These are phyloP conservation scores for Cyclophora albipunctata DNA, from an alignment of 2,888 invertebrate genomes.

Conservation along the genomic window DNA sequence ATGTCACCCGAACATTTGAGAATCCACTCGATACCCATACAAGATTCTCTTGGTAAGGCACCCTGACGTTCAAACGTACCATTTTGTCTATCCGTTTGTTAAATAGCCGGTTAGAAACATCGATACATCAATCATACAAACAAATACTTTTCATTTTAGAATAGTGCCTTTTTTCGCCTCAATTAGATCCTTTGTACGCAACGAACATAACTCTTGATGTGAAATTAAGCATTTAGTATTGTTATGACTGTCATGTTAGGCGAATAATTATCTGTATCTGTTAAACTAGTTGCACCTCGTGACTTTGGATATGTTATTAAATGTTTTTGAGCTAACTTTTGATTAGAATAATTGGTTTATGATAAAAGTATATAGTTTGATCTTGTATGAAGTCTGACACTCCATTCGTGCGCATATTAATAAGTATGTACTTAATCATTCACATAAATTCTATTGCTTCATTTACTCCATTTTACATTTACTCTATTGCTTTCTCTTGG, in stretches of 20 bases:
- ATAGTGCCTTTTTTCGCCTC: constrained; percentile 61
- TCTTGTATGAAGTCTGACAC: too few relatives aligned
- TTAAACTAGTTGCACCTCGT: too few relatives aligned
- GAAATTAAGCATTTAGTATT: constrained; percentile 43
- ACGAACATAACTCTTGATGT: constrained; percentile 47
- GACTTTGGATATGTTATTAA: too few relatives aligned
- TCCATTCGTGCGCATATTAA: too few relatives aligned
- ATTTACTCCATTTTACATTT: too few relatives aligned
- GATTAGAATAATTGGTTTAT: too few relatives aligned
- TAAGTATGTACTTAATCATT: too few relatives aligned
- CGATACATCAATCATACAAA: constrained; percentile 72
- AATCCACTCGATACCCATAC: constrained; percentile 35
- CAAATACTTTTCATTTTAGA: constrained; percentile 52
- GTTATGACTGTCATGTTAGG: constrained; percentile 31
- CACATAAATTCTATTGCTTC: too few relatives aligned
- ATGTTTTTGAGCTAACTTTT: too few relatives aligned
- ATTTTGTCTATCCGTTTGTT: constrained; percentile 73
- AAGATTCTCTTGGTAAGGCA: constrained; percentile 47
- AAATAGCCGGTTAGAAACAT: constrained; percentile 65
- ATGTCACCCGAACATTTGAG: constrained; percentile 31
- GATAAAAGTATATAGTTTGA: too few relatives aligned
- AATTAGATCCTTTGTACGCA: constrained; percentile 70
- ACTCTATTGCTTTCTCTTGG: too few relatives aligned
- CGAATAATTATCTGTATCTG: constrained; percentile 28
- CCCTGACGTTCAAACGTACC: constrained; percentile 49